Base-by-base conservation (phyloP, 2,113 vertebrate species). In the Corynorhinus townsendii region DNA sequence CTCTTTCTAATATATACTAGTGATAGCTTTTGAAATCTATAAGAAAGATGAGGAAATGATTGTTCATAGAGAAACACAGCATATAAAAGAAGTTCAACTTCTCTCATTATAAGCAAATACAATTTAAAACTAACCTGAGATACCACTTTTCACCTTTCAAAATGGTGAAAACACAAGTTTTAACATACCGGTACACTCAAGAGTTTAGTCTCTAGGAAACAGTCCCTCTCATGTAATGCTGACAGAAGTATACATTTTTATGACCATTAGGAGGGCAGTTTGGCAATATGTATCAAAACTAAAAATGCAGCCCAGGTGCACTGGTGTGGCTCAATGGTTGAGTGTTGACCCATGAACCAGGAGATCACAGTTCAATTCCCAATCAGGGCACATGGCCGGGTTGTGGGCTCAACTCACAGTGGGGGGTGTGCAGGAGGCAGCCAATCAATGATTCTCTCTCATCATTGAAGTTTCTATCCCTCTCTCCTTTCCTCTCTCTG, bases 241-340 rank as follows among this genome's bases (percentile, higher is more conserved):
- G 45, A 38, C 45, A 19, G 24, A 87, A 84, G 17, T 47, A 10
- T n/a, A 40, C 45, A 86, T 69, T 84, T 91, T 76, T 82, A 47
- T 88, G 35, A 84, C 28, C 59, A 11, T 76, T 54, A 83, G n/a
- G n/a, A 64, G 22, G n/a, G 40, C 40, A 81, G 17, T 80, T 85
- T 85, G 35, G 79, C 52, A 88, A 16, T 71, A 86, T 64, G 33
- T 91, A 76, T 73, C 82, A 95, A 76, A 89, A 90, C 81, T 94
- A 66, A 11, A 83, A 95, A 77, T 90, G 40, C 66, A 86, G 80
- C 62, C 62, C 62, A 33, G 62, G n/a, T n/a, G n/a, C n/a, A n/a
- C 62, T 33, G 62, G 62, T 30, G 28, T 33, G 28, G 14, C 26
- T 64, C 28, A 64, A 15, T 64, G 28, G 12, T 33, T 33, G 11